phyloP scores from a whole-genome alignment of 2,113 vertebrate species.

The Zosterops borbonicus region DNA sequence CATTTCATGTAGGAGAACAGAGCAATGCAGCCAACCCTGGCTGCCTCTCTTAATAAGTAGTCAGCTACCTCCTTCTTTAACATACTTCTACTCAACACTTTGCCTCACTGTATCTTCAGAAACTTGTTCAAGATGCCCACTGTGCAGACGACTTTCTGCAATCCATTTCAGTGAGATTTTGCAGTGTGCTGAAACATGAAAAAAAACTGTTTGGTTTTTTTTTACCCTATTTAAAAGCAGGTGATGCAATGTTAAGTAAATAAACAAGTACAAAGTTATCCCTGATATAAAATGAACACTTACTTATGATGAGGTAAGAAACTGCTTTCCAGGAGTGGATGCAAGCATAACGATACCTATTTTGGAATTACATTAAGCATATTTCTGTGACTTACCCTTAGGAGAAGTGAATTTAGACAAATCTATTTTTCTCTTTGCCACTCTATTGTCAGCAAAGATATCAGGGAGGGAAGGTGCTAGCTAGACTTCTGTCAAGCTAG shows the following conservation, averaged over 20 bases:
- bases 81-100: background rate
- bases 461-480: background rate
- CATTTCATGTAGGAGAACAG: background rate
- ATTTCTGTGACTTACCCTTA: background rate
- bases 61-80: background rate
- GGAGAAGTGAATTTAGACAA: background rate
- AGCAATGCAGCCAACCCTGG: background rate
- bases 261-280: background rate
- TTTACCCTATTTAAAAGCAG: background rate
- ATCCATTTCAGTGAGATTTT: background rate
- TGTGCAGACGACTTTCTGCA: background rate
- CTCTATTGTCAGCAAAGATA: background rate
- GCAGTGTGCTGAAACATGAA: background rate
- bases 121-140: background rate
- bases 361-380: background rate
- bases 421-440: background rate
- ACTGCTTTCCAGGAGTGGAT: background rate
- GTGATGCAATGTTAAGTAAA: background rate
- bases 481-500: background rate
- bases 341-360: background rate
- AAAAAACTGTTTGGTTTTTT: background rate
- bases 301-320: background rate
- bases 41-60: background rate
- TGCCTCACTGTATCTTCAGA: background rate
- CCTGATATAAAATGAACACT: background rate